phyloP scores from a whole-genome alignment of 2,888 invertebrate genomes.

The Acrocyrtus sp. region DNA sequence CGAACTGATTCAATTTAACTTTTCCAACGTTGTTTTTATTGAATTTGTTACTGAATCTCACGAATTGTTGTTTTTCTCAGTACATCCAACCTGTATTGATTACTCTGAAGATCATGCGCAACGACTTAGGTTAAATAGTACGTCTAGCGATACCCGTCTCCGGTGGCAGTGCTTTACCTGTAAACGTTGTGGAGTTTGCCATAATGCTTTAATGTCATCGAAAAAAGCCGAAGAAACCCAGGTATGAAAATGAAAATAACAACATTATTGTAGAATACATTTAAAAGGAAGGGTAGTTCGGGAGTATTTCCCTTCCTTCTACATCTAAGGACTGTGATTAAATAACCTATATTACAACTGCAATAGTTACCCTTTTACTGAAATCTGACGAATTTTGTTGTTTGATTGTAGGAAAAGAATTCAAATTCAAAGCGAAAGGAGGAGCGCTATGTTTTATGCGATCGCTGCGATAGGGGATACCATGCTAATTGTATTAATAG shows the following conservation, averaged over 20 bases:
- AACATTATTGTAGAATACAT: too few species aligned
- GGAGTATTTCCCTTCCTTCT: too few species aligned
- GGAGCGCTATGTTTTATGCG: slow-evolving; percentile 30
- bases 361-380: too few species aligned
- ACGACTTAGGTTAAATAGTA: slow-evolving; percentile 63
- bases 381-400: too few species aligned
- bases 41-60: not conserved
- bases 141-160: slow-evolving; percentile 11
- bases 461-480: slow-evolving; percentile 51
- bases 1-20: too few species aligned
- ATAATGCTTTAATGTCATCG: slow-evolving; percentile 68
- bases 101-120: slow-evolving; percentile 67
- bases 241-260: too few species aligned
- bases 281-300: too few species aligned
- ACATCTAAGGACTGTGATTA: too few species aligned
- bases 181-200: slow-evolving; percentile 85
- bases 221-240: slow-evolving; percentile 10
- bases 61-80: slow-evolving; percentile 63
- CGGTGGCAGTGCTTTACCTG: slow-evolving; percentile 90
- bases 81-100: slow-evolving; percentile 69
- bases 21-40: not conserved
- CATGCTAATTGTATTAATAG: slow-evolving; percentile 44
- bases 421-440: slow-evolving; percentile 26
- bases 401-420: slow-evolving; percentile 10
- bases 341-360: too few species aligned